A percentile compares a stretch with the other conserved stretches of the same genome.
Evolutionary conservation across 2,888 invertebrate genomes (phyloP).

Genomic region (Xestia ashworthii): DNA sequence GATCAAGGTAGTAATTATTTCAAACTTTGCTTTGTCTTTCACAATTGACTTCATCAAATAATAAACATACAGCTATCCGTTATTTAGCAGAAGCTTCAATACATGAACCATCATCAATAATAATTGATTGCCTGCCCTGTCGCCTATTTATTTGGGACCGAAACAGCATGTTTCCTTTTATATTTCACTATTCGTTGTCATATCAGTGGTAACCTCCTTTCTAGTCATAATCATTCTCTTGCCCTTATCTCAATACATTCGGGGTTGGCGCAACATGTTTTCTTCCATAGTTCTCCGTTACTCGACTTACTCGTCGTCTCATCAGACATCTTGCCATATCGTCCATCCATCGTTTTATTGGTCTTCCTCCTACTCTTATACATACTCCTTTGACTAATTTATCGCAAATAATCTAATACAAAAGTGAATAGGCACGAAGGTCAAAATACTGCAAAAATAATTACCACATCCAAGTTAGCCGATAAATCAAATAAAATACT

Average conservation of each 20-base stretch:
- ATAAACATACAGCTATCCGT: background rate
- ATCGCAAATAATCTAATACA: slow-evolving; percentile 25
- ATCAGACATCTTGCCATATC: no score
- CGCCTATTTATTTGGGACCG: background rate
- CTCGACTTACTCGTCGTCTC: no score
- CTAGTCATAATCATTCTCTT: no score
- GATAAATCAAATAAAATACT: slow-evolving; percentile 53
- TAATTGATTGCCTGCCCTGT: background rate
- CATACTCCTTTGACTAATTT: background rate
- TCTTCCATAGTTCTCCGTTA: no score
- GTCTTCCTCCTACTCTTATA: no score
- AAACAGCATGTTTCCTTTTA: background rate
- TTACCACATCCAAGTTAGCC: slow-evolving; percentile 32
- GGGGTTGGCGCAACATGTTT: no score
- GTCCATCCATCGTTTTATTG: no score
- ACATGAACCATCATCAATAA: background rate
- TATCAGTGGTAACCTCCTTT: no score
- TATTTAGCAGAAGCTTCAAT: background rate
- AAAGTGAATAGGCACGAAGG: slow-evolving; percentile 50
- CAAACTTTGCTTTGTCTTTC: background rate
- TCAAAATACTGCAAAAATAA: slow-evolving; percentile 46
- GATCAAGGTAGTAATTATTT: background rate
- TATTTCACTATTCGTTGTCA: background rate
- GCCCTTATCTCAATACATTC: no score
- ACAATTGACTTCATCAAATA: background rate